Percentiles rank a stretch among this genome's conserved stretches.
Conservation (phyloP, 2,888 invertebrate genomes). For the Melanotus villosus region DNA sequence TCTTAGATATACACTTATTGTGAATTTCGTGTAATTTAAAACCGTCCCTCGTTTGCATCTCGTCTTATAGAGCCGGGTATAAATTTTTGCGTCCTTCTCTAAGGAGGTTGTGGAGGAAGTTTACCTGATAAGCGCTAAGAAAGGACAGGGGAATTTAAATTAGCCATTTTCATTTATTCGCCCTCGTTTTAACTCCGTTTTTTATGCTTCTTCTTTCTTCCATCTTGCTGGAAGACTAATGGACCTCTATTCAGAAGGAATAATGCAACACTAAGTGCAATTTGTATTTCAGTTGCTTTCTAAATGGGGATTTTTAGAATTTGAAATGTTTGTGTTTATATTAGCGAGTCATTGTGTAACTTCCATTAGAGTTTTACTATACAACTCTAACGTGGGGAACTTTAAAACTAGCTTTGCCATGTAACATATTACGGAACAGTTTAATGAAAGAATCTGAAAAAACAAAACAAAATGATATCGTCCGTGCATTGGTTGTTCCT, state of each 20-base stretch:
- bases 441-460: too few relatives aligned
- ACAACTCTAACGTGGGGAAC: too few relatives aligned
- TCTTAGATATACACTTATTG: constrained; percentile 64
- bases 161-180: constrained; percentile 67
- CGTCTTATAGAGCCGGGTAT: neutral
- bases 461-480: too few relatives aligned
- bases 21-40: constrained; percentile 51
- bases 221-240: constrained; percentile 61
- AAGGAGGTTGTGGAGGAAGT: constrained; percentile 22
- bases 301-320: constrained; percentile 32
- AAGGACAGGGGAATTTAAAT: constrained; percentile 64
- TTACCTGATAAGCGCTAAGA: constrained; percentile 39
- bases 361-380: constrained; percentile 12
- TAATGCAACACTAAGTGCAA: constrained; percentile 64
- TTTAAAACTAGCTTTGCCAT: too few relatives aligned
- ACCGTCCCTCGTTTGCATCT: constrained; percentile 26
- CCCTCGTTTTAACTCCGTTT: constrained; percentile 63
- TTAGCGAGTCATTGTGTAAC: constrained; percentile 8
- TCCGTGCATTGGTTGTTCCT: too few relatives aligned
- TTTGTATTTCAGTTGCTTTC: constrained; percentile 59
- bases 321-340: constrained; percentile 29
- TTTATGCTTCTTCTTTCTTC: constrained; percentile 60
- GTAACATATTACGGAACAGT: too few relatives aligned
- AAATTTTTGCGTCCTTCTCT: constrained; percentile 26
- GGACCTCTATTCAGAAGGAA: constrained; percentile 63